A percentile compares a stretch with the other conserved stretches of the same genome.
Conservation (phyloP, 2,888 invertebrate species). For the Cancer borealis region DNA sequence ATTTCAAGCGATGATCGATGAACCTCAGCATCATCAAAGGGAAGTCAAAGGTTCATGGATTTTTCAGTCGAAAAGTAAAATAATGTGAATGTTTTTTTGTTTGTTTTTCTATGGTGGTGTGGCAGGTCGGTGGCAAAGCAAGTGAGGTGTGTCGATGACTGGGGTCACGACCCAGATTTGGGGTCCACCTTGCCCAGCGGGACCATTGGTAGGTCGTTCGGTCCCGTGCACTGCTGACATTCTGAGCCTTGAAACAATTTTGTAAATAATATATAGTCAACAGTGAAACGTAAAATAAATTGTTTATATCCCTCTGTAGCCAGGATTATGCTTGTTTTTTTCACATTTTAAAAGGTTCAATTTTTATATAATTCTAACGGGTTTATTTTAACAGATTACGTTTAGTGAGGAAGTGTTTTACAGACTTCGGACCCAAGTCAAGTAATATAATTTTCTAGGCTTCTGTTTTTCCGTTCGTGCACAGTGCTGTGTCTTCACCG, state of each 20-base stretch:
- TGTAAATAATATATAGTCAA: slow-evolving; percentile 28
- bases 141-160: not conserved
- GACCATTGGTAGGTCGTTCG: slow-evolving; percentile 11
- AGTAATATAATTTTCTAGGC: not conserved
- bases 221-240: not conserved
- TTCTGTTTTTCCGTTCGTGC: not conserved
- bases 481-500: not conserved
- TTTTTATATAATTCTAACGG: not conserved
- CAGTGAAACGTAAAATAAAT: slow-evolving; percentile 5
- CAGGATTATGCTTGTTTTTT: not conserved
- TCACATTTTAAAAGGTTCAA: not conserved
- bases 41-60: not conserved
- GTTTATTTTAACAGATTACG: not conserved
- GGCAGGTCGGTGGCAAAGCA: not conserved
- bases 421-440: not conserved
- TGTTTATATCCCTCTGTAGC: slow-evolving; percentile 10
- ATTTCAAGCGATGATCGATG: not conserved
- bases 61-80: not conserved
- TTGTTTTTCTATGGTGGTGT: not conserved
- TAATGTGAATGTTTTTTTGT: not conserved
- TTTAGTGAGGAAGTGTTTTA: not conserved
- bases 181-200: slow-evolving; percentile 22
- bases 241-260: slow-evolving; percentile 4
- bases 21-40: not conserved
- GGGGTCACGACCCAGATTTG: not conserved